These are phyloP conservation scores for Byasa hedistus DNA, from an alignment of 2,888 invertebrate species.

Conservation along the genomic window DNA sequence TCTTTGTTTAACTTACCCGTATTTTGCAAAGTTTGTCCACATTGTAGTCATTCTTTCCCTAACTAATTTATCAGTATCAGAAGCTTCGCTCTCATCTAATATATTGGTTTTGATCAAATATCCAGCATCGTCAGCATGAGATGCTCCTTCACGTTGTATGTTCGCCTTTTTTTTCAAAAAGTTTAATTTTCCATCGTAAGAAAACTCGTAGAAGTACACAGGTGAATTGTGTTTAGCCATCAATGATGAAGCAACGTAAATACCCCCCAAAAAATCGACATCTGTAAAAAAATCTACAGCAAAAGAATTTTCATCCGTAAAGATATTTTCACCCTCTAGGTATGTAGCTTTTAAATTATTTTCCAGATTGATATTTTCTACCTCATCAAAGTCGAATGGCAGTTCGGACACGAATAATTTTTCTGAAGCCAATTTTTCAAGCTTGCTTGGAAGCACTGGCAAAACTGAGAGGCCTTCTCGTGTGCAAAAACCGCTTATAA, in stretches of 20 bases:
- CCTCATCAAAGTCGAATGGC: constrained; percentile 51
- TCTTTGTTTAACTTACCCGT: constrained; percentile 59
- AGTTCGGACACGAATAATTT: constrained; percentile 56
- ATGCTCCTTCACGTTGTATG: constrained; percentile 72
- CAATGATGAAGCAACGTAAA: constrained; percentile 53
- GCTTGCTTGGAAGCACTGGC: constrained; percentile 34
- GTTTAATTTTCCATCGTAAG: constrained; percentile 78
- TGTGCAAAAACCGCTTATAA: constrained; percentile 70
- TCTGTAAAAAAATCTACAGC: constrained; percentile 75
- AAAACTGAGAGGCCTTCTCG: constrained; percentile 69
- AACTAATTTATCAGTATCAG: constrained; percentile 56
- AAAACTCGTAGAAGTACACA: constrained; percentile 80
- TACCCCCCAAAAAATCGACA: constrained; percentile 64
- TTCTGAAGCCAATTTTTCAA: constrained; percentile 46
- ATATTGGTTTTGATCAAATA: constrained; percentile 73
- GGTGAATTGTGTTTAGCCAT: constrained; percentile 62
- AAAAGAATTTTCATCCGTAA: constrained; percentile 57
- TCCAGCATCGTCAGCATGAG: constrained; percentile 81
- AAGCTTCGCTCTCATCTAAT: constrained; percentile 42
- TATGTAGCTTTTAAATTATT: constrained; percentile 63
- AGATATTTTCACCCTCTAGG: constrained; percentile 57
- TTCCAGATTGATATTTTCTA: constrained; percentile 48
- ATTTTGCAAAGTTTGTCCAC: constrained; percentile 84
- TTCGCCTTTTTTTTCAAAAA: constrained; percentile 67
- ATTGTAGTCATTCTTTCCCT: constrained; percentile 70